phyloP scores from a whole-genome alignment of 2,113 vertebrate species.

The Cryptotis parvus region DNA sequence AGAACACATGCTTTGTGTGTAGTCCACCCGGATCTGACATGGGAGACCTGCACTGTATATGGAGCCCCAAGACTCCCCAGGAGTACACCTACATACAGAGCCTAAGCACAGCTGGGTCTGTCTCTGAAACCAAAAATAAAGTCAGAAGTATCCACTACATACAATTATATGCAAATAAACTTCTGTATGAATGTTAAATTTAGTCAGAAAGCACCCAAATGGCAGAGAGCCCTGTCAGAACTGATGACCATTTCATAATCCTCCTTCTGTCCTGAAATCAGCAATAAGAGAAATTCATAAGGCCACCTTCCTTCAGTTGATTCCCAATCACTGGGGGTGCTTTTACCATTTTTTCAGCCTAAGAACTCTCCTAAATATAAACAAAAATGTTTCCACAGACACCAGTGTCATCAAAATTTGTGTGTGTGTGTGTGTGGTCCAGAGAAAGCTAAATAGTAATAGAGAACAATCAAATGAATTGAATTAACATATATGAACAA shows the following conservation, averaged over 20 bases:
- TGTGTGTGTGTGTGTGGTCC: not conserved
- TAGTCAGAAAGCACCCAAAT: not conserved
- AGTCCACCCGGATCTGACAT: no score
- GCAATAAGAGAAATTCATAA: no score
- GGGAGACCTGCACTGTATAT: no score
- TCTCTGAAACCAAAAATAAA: no score
- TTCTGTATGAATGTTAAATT: not conserved
- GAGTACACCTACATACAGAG: no score
- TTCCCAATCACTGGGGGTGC: not conserved
- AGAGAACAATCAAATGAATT: not conserved
- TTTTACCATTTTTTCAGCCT: not conserved
- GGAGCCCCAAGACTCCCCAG: no score
- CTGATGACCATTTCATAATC: not conserved
- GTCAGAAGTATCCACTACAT: not conserved
- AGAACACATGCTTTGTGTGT: no score
- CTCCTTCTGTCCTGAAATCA: not conserved
- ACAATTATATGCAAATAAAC: not conserved
- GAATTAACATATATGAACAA: not conserved
- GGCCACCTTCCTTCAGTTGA: not conserved
- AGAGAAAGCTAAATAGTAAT: slow-evolving; percentile 33
- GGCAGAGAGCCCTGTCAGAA: not conserved
- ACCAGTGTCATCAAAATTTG: not conserved
- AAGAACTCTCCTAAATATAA: not conserved
- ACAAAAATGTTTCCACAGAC: slow-evolving; percentile 23
- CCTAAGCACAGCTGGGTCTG: no score